Percentiles rank a stretch among this genome's conserved stretches.
These are phyloP conservation scores for Danio tinwini DNA, from an alignment of 2,797 vertebrate genomes.

Conservation along the genomic window DNA sequence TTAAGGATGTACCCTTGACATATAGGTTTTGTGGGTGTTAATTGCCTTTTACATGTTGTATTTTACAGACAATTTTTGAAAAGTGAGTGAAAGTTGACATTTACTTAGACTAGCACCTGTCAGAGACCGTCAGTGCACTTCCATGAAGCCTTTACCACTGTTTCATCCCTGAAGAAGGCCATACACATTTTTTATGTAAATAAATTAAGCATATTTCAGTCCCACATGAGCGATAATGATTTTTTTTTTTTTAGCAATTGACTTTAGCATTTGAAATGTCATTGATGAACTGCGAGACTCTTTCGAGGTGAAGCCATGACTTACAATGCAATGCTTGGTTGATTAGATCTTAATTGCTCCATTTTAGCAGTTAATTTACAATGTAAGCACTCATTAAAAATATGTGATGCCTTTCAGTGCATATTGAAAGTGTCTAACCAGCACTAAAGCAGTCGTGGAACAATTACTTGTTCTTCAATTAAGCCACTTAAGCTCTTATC, in stretches of 20 bases:
- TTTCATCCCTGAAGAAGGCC: slow-evolving; percentile 7
- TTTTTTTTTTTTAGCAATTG: slow-evolving; percentile 14
- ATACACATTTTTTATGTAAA: slow-evolving; percentile 15
- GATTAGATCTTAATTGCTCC: slow-evolving; percentile 53
- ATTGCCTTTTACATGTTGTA: slow-evolving; percentile 33
- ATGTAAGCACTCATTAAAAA: slow-evolving; percentile 44
- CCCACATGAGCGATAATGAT: slow-evolving; percentile 11
- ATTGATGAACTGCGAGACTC: background rate
- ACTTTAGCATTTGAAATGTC: slow-evolving; percentile 11
- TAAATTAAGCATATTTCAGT: slow-evolving; percentile 10
- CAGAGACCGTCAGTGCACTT: background rate
- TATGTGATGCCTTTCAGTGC: slow-evolving; percentile 42
- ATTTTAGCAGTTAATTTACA: slow-evolving; percentile 49
- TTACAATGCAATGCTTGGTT: slow-evolving; percentile 49
- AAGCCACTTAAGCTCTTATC: slow-evolving; percentile 10
- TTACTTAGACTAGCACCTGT: slow-evolving; percentile 33
- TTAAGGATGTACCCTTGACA: slow-evolving; percentile 9
- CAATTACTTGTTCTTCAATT: slow-evolving; percentile 50
- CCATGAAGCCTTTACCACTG: slow-evolving; percentile 13
- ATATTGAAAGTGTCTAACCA: slow-evolving; percentile 50
- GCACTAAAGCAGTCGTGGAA: slow-evolving; percentile 40
- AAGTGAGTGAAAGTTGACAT: slow-evolving; percentile 28
- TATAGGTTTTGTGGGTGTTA: slow-evolving; percentile 20
- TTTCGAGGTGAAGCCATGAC: background rate
- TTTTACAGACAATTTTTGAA: slow-evolving; percentile 12